These are phyloP conservation scores for Brachionichthys hirsutus DNA, from an alignment of 2,113 vertebrate genomes.

Conservation along the genomic window DNA sequence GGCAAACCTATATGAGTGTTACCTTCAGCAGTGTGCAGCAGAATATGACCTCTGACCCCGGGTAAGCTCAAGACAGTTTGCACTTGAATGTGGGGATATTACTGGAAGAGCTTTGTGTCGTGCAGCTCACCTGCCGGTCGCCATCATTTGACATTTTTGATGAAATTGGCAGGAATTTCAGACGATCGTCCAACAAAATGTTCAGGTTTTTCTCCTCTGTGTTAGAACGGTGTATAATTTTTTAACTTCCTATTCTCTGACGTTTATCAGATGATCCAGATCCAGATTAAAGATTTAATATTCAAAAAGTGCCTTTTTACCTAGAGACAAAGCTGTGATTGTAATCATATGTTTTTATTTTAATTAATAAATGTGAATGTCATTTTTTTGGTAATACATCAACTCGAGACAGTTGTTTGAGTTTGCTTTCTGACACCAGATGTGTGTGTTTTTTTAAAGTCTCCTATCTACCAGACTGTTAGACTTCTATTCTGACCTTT, in stretches of 20 bases:
- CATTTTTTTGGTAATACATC: too few relatives aligned
- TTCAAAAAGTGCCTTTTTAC: conserved; percentile 60
- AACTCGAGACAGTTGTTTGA: too few relatives aligned
- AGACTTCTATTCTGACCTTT: too few relatives aligned
- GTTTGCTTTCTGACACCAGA: too few relatives aligned
- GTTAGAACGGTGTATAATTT: neutral
- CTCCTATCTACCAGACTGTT: too few relatives aligned
- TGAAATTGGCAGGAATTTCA: neutral
- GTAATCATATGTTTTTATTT: conserved; percentile 35
- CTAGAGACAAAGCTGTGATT: conserved; percentile 47
- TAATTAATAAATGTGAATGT: neutral
- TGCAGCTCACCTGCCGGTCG: too few relatives aligned
- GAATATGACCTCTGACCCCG: conserved; percentile 75
- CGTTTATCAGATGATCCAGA: conserved; percentile 14
- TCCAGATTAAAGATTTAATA: neutral
- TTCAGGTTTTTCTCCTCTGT: conserved; percentile 12
- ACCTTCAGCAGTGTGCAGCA: conserved; percentile 78
- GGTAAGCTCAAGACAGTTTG: conserved; percentile 11
- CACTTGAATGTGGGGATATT: neutral
- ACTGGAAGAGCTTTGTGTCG: neutral
- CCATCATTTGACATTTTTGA: neutral
- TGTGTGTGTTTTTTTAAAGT: too few relatives aligned
- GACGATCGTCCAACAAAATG: conserved; percentile 2
- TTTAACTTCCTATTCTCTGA: neutral
- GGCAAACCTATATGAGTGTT: conserved; percentile 77